Percentiles rank a stretch among this genome's conserved stretches.
phyloP scores from a whole-genome alignment of 2,113 vertebrate genomes.

The Pholis gunnellus region DNA sequence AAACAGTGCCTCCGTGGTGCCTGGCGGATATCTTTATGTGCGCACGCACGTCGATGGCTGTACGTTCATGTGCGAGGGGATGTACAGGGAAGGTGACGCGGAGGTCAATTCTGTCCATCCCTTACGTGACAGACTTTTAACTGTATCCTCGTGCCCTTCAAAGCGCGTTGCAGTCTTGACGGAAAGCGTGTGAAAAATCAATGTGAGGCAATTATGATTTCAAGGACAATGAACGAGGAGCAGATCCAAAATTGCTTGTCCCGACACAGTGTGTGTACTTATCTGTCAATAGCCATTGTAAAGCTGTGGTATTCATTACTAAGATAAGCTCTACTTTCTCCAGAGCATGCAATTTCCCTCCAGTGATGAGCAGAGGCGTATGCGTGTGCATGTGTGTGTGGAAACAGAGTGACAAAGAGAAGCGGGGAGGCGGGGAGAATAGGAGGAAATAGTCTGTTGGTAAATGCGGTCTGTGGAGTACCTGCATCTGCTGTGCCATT shows the following conservation, averaged over 20 bases:
- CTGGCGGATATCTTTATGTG: slow-evolving; percentile 22
- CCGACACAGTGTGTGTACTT: slow-evolving; percentile 68
- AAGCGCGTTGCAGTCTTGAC: slow-evolving; percentile 47
- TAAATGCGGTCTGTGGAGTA: slow-evolving; percentile 69
- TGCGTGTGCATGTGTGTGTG: slow-evolving; percentile 8
- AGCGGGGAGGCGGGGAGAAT: neutral
- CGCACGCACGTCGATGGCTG: slow-evolving; percentile 33
- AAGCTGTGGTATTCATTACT: slow-evolving; percentile 77
- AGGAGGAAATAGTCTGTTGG: slow-evolving; percentile 36
- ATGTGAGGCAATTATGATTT: slow-evolving; percentile 80
- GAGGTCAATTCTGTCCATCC: slow-evolving; percentile 55
- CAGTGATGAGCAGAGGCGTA: slow-evolving; percentile 66
- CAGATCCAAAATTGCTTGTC: slow-evolving; percentile 73
- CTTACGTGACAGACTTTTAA: slow-evolving; percentile 56
- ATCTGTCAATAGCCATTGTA: slow-evolving; percentile 78
- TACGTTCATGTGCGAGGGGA: slow-evolving; percentile 20
- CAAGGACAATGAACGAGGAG: slow-evolving; percentile 77
- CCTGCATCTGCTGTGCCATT: slow-evolving; percentile 84
- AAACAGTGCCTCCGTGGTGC: slow-evolving; percentile 25
- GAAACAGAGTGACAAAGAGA: slow-evolving; percentile 56
- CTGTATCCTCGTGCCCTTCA: slow-evolving; percentile 67
- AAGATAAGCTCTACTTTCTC: slow-evolving; percentile 78
- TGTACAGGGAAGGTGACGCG: slow-evolving; percentile 48
- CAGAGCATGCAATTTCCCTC: slow-evolving; percentile 70
- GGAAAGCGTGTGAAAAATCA: slow-evolving; percentile 74